These are phyloP conservation scores for Hippocampus barbouri DNA, from an alignment of 2,113 vertebrate species.

Conservation along the genomic window DNA sequence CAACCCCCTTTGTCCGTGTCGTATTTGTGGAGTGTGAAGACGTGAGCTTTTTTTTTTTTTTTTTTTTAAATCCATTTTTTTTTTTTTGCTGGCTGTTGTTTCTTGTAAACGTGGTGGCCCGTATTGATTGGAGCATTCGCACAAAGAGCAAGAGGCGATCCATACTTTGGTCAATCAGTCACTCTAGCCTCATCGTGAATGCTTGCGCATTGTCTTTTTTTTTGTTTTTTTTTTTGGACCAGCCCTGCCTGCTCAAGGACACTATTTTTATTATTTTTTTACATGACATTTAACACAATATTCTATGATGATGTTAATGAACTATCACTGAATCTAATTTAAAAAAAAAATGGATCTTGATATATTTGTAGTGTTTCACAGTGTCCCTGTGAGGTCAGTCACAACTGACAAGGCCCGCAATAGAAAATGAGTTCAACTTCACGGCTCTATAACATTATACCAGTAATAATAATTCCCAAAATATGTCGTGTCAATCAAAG, in stretches of 20 bases:
- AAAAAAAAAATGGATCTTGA: too few species aligned
- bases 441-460: too few species aligned
- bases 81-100: background rate
- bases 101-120: slow-evolving; percentile 4
- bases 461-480: background rate
- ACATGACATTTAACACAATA: too few species aligned
- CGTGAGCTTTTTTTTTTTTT: background rate
- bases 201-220: background rate
- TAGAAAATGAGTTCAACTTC: too few species aligned
- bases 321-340: too few species aligned
- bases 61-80: background rate
- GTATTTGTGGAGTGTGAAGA: background rate
- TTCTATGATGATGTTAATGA: too few species aligned
- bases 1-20: background rate
- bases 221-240: background rate
- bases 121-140: slow-evolving; percentile 28
- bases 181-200: slow-evolving; percentile 33
- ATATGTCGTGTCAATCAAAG: slow-evolving; percentile 16
- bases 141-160: slow-evolving; percentile 33
- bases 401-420: too few species aligned
- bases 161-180: slow-evolving; percentile 42
- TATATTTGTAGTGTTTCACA: too few species aligned
- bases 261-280: background rate
- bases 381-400: too few species aligned
- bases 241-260: background rate